phyloP scores from a whole-genome alignment of 2,113 vertebrate genomes.

The Lophochroa leadbeateri region DNA sequence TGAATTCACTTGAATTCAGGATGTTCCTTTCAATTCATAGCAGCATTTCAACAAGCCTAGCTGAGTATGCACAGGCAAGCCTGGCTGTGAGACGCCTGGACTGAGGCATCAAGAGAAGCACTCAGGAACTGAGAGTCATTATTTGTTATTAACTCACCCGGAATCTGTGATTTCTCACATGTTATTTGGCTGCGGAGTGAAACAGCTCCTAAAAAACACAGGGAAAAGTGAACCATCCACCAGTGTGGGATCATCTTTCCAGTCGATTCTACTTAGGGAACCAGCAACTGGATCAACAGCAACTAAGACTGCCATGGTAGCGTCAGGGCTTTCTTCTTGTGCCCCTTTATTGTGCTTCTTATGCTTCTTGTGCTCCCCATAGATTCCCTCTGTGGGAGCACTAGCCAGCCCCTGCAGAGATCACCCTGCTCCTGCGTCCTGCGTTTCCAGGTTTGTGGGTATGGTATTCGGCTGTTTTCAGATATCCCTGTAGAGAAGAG shows the following conservation, averaged over 20 bases:
- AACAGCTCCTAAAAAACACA: background rate
- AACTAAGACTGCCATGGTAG: background rate
- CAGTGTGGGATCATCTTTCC: background rate
- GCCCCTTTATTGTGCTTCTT: background rate
- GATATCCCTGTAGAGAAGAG: background rate
- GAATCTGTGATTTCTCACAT: constrained; percentile 6
- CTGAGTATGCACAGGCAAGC: background rate
- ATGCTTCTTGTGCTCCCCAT: too few relatives aligned
- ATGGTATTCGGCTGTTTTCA: background rate
- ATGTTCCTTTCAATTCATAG: background rate
- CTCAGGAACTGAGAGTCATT: constrained; percentile 8
- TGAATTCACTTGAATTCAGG: background rate
- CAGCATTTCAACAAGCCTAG: background rate
- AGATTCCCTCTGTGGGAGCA: background rate
- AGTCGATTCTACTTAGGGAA: background rate
- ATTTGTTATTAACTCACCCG: constrained; percentile 38
- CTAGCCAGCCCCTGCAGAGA: background rate
- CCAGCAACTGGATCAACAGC: background rate
- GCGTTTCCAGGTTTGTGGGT: background rate
- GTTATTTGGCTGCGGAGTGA: background rate
- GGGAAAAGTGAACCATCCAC: background rate
- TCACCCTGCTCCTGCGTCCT: background rate
- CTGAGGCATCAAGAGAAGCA: background rate
- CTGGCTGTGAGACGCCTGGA: background rate
- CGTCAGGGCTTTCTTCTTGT: background rate